Evolutionary conservation across 92 coral and sea anemone genomes (phyloP), one percentile per base, ranked within the genome.

Genomic region (Zoanthus gigantus): DNA sequence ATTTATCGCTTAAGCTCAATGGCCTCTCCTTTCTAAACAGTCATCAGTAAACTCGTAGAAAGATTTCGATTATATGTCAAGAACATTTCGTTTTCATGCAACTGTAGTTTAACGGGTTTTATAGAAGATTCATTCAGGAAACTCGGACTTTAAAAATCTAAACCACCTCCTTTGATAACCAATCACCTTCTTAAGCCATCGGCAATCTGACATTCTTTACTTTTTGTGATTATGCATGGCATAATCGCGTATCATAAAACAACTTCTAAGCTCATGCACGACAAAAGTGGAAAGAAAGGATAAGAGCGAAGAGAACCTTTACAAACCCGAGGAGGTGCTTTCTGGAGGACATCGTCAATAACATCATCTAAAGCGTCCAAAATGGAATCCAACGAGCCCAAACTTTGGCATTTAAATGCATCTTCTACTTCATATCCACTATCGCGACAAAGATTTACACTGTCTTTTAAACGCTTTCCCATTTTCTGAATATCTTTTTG

Each of bases 321-420:
- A 95, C 98, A n/a, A 85, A 95, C 98, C 96, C 98, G 72, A 0
- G 98, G 92, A 14, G 85, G 45, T 11, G 96, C 91, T 32, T 75
- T 93, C 44, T 32, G 84, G 9, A 95, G 84, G 4, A 93, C 93
- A 56, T 93, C 96, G 30, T 88, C 88, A 13, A 95, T 95, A 9
- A 85, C 96, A 78, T 93, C 91, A 44, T 92, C 88, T 56, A 95
- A 72, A 54, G 96, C 93, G 83, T 95, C 94, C 9, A 95, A 84
- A 83, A 95, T 72, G 12, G 85, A 76, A 4, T 89, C 90, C 71
- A 95, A 74, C 74, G 94, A 84, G 4, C 72, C 84, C 75, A 91
- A 88, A 34, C 89, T 91, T 14, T 79, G 31, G 72, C 81, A 72
- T 58, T 90, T 87, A 30, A 46, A 34, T 46, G 45, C 61, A 46